A percentile compares a stretch with the other conserved stretches of the same genome.
Evolutionary conservation across 23 tunicate genomes (phyloP).

Genomic region (Trididemnum clinides): DNA sequence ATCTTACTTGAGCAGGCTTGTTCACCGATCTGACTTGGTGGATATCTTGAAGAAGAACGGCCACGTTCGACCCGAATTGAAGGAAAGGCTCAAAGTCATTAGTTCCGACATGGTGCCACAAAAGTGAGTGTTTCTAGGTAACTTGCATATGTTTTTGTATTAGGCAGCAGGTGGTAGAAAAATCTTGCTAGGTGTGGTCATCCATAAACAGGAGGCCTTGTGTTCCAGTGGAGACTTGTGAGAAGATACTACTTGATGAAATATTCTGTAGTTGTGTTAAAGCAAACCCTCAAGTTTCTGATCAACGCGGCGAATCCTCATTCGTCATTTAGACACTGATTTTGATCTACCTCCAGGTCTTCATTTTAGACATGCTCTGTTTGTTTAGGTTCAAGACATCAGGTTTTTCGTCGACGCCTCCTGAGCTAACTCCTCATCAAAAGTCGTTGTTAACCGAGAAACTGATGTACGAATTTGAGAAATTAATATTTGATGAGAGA

Average conservation of each 20-base stretch:
- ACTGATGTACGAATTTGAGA: background rate
- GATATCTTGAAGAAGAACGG: slow-evolving; percentile 37
- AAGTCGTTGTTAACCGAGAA: background rate
- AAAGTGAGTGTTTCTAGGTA: background rate
- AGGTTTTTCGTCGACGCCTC: background rate
- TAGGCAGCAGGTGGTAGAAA: too few relatives aligned
- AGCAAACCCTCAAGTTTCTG: too few relatives aligned
- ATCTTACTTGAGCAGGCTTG: background rate
- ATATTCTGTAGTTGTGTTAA: too few relatives aligned
- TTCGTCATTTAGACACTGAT: background rate
- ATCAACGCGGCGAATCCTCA: too few relatives aligned
- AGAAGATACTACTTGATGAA: too few relatives aligned
- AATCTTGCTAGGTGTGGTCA: too few relatives aligned
- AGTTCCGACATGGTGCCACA: background rate
- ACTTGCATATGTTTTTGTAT: background rate
- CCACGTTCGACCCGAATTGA: slow-evolving; percentile 13
- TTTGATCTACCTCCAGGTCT: background rate
- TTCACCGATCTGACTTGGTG: slow-evolving; percentile 14
- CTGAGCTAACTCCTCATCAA: background rate
- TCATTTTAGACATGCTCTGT: background rate
- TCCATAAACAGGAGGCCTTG: too few relatives aligned
- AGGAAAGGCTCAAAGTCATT: background rate
- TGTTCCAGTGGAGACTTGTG: too few relatives aligned
- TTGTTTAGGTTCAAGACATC: background rate
- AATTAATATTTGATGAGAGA: background rate